Conservation (phyloP, 2,113 vertebrate species). For the Phasianus colchicus region DNA sequence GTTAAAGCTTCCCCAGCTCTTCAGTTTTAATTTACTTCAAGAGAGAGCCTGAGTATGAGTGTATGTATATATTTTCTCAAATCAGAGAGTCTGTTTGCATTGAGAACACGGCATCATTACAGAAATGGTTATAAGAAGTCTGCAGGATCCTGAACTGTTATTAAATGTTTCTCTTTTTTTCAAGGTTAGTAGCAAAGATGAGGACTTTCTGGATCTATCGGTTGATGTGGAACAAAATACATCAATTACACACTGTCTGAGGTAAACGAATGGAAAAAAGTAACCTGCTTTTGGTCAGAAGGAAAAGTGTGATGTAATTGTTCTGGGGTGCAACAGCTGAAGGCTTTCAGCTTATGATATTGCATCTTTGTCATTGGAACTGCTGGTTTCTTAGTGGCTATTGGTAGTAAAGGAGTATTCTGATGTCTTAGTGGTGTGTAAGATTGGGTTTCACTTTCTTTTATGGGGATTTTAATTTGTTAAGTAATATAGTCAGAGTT, state of each 20-base stretch:
- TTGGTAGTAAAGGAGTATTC: neutral
- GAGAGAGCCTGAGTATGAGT: neutral
- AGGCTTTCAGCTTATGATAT: neutral
- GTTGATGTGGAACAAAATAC: slow-evolving; percentile 96
- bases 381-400: neutral
- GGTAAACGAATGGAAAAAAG: slow-evolving; percentile 70
- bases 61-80: neutral
- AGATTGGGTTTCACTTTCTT: neutral
- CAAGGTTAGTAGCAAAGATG: slow-evolving; percentile 95
- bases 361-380: neutral
- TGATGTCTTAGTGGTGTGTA: neutral
- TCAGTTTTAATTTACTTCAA: neutral
- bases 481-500: neutral
- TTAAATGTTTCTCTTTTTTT: neutral
- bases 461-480: neutral
- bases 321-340: neutral
- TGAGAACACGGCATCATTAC: neutral
- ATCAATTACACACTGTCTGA: slow-evolving; percentile 93
- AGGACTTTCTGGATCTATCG: slow-evolving; percentile 93
- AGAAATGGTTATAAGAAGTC: neutral
- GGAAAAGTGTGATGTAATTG: neutral
- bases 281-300: neutral
- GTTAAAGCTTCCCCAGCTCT: neutral
- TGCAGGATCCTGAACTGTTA: neutral
- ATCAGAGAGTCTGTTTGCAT: neutral